Conservation (phyloP, 2,113 vertebrate species). For the Antechinus stuartii region DNA sequence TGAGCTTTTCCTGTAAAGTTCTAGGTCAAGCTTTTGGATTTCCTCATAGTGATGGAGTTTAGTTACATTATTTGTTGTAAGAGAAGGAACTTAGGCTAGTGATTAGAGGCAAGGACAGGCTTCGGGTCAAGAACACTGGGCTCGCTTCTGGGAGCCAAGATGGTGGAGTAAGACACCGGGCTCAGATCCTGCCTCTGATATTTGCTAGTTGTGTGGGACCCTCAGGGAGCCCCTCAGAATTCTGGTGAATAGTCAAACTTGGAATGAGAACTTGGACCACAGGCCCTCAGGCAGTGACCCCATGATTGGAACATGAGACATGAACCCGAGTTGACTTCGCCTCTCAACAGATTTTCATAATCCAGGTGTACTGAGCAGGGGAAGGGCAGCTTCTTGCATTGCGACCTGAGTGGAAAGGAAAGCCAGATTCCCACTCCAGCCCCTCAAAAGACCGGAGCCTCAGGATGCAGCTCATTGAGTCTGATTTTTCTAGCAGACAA, state of each 20-base stretch:
- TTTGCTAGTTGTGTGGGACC: not conserved
- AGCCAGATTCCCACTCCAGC: not conserved
- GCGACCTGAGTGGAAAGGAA: not conserved
- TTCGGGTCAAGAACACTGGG: not conserved
- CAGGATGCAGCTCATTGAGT: not conserved
- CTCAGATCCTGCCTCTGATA: not conserved
- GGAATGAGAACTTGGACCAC: not conserved
- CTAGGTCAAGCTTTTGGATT: not conserved
- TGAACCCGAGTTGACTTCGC: not conserved
- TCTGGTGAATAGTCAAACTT: not conserved
- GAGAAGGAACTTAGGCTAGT: not conserved
- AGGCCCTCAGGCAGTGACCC: not conserved
- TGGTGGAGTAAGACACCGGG: not conserved
- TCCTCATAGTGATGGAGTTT: not conserved
- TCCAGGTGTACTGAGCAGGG: not conserved
- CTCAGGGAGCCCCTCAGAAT: not conserved
- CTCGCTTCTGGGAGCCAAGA: not conserved
- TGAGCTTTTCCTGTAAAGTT: not conserved
- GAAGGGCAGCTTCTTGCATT: not conserved
- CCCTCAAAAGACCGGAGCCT: not conserved
- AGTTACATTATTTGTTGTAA: not conserved
- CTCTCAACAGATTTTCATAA: not conserved
- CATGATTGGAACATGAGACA: accelerated
- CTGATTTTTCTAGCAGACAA: not conserved
- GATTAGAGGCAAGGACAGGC: not conserved